Base-by-base conservation (phyloP, 2,888 invertebrate genomes). In the Xylophagus ater region DNA sequence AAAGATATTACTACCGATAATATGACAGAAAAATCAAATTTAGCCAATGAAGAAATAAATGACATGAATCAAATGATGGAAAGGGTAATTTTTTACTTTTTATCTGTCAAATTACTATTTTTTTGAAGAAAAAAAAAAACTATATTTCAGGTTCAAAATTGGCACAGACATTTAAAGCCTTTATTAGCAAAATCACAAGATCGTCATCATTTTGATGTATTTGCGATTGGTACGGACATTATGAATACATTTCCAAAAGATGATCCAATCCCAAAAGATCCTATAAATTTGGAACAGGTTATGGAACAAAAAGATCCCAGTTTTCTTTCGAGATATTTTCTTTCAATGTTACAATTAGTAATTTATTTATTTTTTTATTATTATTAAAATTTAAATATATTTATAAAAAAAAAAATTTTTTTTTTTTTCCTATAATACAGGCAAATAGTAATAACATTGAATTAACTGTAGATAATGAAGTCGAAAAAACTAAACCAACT, bases 121-220 rank as follows among this genome's bases (percentile, higher is more conserved):
- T 2, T 34, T 17, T 17, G 28, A 34, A 26, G 8, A 23, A 23
- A 6, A 8, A 9, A n/a, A n/a, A n/a, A n/a, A n/a, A n/a, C n/a
- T n/a, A 26, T 12, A 12, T 38, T 39, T 6, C 14, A 62, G 63
- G 53, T 60, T 10, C 49, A 53, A 43, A 51, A 55, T 30, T 63
- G 63, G 63, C 62, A 63, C 40, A 49, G 51, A 10, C 48, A 54
- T n/a, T 31, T 63, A 15, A 54, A 52, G 20, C 60, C 63, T 6
- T 53, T 55, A 6, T 46, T 64, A 28, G 55, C 56, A 3, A 49
- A 53, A 19, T 57, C 62, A 0, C 56, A 56, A 34, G 53, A 54
- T 4, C 55, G 63, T 2, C 60, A 62, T 46, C 58, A 61, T 45
- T 63, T 63, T 24, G 58, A 58, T 40, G 53, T 64, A 4, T 52